Evolutionary conservation across 2,888 invertebrate genomes (phyloP), one percentile per base, ranked within the genome.

Genomic region (Harmothoe impar): DNA sequence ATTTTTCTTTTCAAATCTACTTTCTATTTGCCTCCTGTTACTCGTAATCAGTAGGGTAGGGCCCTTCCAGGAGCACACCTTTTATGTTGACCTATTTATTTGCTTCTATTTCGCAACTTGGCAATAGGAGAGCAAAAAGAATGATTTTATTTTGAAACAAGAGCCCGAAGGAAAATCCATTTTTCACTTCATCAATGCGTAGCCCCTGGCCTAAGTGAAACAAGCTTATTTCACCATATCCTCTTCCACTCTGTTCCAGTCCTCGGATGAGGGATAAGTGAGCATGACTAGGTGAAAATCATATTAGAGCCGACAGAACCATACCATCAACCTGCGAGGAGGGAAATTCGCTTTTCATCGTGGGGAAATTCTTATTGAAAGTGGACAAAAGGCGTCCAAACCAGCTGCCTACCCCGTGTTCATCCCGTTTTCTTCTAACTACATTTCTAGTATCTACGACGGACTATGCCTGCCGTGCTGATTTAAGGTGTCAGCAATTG

Each of bases 151-250:
- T 86, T 86, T 86, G 86, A 54, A 86, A 86, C 29, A 52, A 29
- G 86, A 86, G 54, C 86, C 54, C 3, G 17, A 15, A 86, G 86
- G 86, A 29, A 86, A 84, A 84, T 51, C 43, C 84, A 84, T 84
- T 84, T 84, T 84, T 84, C 84, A 51, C 33, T 84, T 84, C 29
- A 51, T 35, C 31, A 33, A 10, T 20, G n/a, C 31, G 78, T 78
- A 78, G 29, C n/a, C 33, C 31, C 12, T 62, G 25, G n/a, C 31
- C 78, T 78, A 78, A 78, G 78, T 78, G 78, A 35, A 78, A 78
- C 78, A 20, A 25, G 78, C 3, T 78, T 78, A 78, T 29, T 78
- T 78, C 78, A 78, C 62, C 1, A 62, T 62, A 62, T 62, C 62
- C 62, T n/a, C 62, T 62, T 62, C 62, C n/a, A n/a, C 15, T 62